Conservation (phyloP, 2,888 invertebrate genomes). For the Caradrina clavipalpis region DNA sequence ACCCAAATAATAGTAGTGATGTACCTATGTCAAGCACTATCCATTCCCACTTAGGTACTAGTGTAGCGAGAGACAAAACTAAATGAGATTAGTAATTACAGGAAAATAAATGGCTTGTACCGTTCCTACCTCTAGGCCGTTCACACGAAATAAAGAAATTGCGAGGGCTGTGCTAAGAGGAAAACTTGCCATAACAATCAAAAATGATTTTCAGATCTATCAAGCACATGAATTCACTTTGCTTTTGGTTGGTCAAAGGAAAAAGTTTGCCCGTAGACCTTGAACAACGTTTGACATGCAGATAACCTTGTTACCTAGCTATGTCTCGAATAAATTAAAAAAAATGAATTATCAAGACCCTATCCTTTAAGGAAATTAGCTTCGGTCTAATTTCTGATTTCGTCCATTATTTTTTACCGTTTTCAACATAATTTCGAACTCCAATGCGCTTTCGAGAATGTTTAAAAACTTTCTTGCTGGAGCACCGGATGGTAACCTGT, state of each 20-base stretch:
- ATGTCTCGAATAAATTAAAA: constrained; percentile 1
- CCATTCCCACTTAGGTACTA: constrained; percentile 13
- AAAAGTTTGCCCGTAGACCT: not conserved
- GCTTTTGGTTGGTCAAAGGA: not conserved
- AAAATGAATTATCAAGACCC: not conserved
- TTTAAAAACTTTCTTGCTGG: not conserved
- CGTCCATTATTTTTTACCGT: not conserved
- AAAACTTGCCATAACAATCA: not conserved
- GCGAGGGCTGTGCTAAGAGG: not conserved
- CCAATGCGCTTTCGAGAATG: not conserved
- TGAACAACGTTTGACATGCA: not conserved
- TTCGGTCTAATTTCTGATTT: constrained; percentile 19
- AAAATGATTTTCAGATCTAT: not conserved
- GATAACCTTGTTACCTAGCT: not conserved
- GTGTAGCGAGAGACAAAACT: constrained; percentile 16
- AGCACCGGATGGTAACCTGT: too few species aligned
- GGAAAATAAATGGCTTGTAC: constrained; percentile 31
- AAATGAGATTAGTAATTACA: constrained; percentile 39
- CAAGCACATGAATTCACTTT: not conserved
- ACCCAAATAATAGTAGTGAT: constrained; percentile 12
- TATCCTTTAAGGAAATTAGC: not conserved
- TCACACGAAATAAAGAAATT: not conserved
- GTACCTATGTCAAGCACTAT: not conserved
- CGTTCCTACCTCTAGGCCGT: not conserved
- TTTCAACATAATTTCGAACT: not conserved